phyloP scores from a whole-genome alignment of 2,888 invertebrate species.

The Rosalia funebris region DNA sequence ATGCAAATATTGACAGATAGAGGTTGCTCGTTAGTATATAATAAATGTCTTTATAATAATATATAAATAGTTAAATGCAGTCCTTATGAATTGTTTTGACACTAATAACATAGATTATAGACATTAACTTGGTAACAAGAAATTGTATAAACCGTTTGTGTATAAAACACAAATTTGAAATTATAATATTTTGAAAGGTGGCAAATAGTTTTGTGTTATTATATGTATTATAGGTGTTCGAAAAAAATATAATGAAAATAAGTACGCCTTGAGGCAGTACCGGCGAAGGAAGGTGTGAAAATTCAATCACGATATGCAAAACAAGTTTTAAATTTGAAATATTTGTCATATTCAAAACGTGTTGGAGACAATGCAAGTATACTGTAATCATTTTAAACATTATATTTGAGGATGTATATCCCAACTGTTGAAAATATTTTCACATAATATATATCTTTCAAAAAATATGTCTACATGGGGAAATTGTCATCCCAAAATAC shows the following conservation, averaged over 20 bases:
- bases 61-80: slow-evolving; percentile 6
- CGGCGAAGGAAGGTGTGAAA: background rate
- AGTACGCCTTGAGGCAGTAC: background rate
- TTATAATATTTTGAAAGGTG: slow-evolving; percentile 3
- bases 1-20: background rate
- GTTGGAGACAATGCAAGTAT: too few species aligned
- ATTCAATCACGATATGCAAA: too few species aligned
- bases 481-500: too few species aligned
- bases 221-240: background rate
- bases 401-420: too few species aligned
- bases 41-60: slow-evolving; percentile 3
- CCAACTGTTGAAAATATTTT: too few species aligned
- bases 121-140: slow-evolving; percentile 2
- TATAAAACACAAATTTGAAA: background rate
- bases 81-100: slow-evolving; percentile 17
- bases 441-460: too few species aligned
- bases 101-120: slow-evolving; percentile 20
- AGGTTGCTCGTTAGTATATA: background rate
- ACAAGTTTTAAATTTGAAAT: too few species aligned
- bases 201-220: background rate
- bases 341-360: too few species aligned
- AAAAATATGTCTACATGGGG: too few species aligned
- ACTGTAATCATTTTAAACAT: too few species aligned
- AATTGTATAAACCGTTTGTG: background rate
- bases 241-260: background rate